Conservation (phyloP, 2,797 vertebrate genomes). For the Manis javanica region DNA sequence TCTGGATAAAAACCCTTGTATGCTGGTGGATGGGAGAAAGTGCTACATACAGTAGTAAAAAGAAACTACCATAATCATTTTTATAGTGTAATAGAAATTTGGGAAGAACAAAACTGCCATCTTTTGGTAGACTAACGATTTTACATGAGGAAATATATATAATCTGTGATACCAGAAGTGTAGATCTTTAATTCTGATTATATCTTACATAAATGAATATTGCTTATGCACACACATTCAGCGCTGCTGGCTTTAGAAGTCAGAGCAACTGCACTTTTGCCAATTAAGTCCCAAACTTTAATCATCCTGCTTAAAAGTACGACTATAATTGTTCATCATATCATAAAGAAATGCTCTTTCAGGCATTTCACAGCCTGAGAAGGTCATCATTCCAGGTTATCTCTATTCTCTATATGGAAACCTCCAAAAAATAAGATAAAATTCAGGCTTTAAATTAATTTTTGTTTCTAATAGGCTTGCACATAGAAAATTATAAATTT, state of each 20-base stretch:
- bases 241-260: neutral
- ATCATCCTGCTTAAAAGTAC: conserved; percentile 11
- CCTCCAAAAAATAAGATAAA: conserved; percentile 34
- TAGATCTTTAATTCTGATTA: neutral
- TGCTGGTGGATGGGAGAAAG: neutral
- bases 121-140: conserved; percentile 75
- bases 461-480: neutral
- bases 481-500: neutral
- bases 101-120: conserved; percentile 77
- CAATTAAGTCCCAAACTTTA: neutral
- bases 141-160: conserved; percentile 36
- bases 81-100: conserved; percentile 28
- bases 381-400: neutral
- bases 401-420: conserved; percentile 3
- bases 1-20: neutral
- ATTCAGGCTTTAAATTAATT: neutral
- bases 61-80: conserved; percentile 12
- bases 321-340: neutral
- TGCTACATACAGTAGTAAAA: neutral
- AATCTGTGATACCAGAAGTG: neutral
- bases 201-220: neutral
- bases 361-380: neutral
- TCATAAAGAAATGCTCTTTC: neutral
- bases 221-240: neutral
- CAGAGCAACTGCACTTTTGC: neutral